Evolutionary conservation across 2,113 vertebrate species (phyloP), one percentile per base, ranked within the genome.

Genomic region (Polypterus bichir): DNA sequence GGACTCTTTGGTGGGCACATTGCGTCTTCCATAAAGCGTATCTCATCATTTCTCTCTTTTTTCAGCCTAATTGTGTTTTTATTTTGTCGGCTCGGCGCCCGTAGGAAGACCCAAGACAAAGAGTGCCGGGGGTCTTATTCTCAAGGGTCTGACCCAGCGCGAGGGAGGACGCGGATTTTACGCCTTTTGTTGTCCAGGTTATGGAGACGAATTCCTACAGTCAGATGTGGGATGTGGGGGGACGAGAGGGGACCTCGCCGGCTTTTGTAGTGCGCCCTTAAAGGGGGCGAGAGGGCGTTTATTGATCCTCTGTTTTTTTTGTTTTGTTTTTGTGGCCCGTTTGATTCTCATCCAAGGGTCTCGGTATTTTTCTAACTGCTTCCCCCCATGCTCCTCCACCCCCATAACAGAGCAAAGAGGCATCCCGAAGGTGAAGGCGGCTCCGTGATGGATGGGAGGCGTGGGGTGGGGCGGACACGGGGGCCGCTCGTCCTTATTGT

Each of bases 221-320:
- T 82, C 79, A 77, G 80, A 86, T 70, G 89, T 74, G 77, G 86
- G 87, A 90, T 92, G 91, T 91, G 91, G 89, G 91, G 86, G 89
- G 83, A 87, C 79, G 71, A 60, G 79, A 78, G 11, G 69, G 73
- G 81, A 82, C 84, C 78, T 76, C 75, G 64, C n/a, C 72, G 80
- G 82, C 86, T 87, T 91, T 91, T 88, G 86, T 89, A 83, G 88
- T 85, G 88, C 91, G 88, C 80, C 87, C 88, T 87, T 91, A 90
- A 89, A 91, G 88, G 91, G 91, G 2, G 27, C 27, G 27, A 27
- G 27, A 27, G 27, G 27, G 27, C 27, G 27, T 27, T 27, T 27
- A 27, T 27, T 27, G 27, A 27, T 69, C 72, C 78, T 69, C 62
- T 68, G 55, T 54, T 62, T 47, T 62, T 53, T 53, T 62, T 62